Evolutionary conservation across 2,888 invertebrate species (phyloP).

Genomic region (Pseudolycoriella hygida): DNA sequence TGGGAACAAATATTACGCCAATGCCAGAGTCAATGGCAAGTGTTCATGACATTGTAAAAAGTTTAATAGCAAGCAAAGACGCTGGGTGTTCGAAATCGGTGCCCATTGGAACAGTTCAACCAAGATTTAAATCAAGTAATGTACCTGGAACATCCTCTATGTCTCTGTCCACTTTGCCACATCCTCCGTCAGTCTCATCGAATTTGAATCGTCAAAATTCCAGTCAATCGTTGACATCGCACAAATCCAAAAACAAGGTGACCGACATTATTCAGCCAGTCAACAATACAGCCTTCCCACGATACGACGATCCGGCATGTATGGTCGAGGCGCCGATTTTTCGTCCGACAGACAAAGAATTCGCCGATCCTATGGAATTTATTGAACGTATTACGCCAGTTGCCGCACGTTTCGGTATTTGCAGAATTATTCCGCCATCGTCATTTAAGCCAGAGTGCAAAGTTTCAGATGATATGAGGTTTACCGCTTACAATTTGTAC

Average conservation of each 20-base stretch:
- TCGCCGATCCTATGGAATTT: constrained; percentile 70
- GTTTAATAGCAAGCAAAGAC: constrained; percentile 13
- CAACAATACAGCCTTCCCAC: constrained; percentile 31
- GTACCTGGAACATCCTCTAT: constrained; percentile 6
- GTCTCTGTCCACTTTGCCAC: neutral
- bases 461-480: constrained; percentile 68
- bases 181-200: neutral
- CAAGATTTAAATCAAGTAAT: constrained; percentile 24
- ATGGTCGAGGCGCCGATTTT: constrained; percentile 62
- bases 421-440: constrained; percentile 68
- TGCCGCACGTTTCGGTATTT: constrained; percentile 70
- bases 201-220: constrained; percentile 24
- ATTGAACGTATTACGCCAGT: constrained; percentile 59
- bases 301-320: constrained; percentile 31
- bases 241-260: constrained; percentile 25
- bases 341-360: constrained; percentile 65
- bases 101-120: constrained; percentile 38
- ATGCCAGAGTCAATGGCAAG: constrained; percentile 23
- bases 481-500: constrained; percentile 78
- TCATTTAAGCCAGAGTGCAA: constrained; percentile 67
- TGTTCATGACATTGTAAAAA: constrained; percentile 27
- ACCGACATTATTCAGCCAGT: constrained; percentile 27
- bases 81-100: constrained; percentile 17
- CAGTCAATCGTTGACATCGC: constrained; percentile 25
- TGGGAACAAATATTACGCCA: constrained; percentile 26